These are phyloP conservation scores for Sisyra terminalis DNA, from an alignment of 2,888 invertebrate species.

Conservation along the genomic window DNA sequence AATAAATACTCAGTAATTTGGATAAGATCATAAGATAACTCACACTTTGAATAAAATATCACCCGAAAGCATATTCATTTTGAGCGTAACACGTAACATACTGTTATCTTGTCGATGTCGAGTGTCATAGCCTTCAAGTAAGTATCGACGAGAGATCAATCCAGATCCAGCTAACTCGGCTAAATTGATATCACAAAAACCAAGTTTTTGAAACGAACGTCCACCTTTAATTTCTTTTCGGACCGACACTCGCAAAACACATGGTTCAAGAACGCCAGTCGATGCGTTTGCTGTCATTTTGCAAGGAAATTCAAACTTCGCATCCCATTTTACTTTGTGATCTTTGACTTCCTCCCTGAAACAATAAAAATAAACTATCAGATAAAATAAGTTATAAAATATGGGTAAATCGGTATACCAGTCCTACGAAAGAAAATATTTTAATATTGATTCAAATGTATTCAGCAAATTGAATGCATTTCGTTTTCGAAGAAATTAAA, in stretches of 20 bases:
- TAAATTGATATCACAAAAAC: conserved; percentile 93
- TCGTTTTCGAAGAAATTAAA: too few relatives aligned
- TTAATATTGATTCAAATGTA: too few relatives aligned
- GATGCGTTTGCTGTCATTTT: conserved; percentile 95
- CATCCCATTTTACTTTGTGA: conserved; percentile 88
- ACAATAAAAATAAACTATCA: conserved; percentile 19
- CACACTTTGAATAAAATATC: conserved; percentile 97
- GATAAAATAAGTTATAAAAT: not conserved
- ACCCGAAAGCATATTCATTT: conserved; percentile 88
- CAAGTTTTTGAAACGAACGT: conserved; percentile 83
- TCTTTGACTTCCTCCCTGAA: conserved; percentile 82
- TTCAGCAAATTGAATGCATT: too few relatives aligned
- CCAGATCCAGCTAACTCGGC: conserved; percentile 94
- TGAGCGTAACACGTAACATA: conserved; percentile 76
- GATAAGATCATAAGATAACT: conserved; percentile 23
- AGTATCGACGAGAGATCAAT: conserved; percentile 65
- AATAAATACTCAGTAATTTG: not conserved
- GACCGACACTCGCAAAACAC: conserved; percentile 84
- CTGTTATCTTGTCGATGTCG: conserved; percentile 92
- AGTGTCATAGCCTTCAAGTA: conserved; percentile 90
- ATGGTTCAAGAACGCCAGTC: conserved; percentile 87
- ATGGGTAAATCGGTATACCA: not conserved
- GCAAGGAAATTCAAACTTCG: conserved; percentile 80
- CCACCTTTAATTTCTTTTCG: conserved; percentile 81
- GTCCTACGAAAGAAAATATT: not conserved